Evolutionary conservation across 2,113 vertebrate genomes (phyloP), one percentile per base, ranked within the genome.

Genomic region (Aepyceros melampus): DNA sequence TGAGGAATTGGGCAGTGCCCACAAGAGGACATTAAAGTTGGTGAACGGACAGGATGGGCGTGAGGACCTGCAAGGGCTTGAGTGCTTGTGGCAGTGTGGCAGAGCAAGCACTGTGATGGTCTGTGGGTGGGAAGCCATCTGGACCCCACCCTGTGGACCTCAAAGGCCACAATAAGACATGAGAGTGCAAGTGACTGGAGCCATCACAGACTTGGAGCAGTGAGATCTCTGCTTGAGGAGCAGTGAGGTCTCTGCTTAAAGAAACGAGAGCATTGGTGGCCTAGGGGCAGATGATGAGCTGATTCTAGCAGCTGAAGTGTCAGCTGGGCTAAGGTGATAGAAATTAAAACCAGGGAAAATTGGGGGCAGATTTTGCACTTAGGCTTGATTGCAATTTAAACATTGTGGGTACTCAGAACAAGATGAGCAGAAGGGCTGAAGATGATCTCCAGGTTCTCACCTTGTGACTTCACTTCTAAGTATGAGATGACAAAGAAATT

Each of bases 21-120:
- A 6, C 2, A 90, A 47, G 27, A 14, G 43, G 55, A 67, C 10
- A 15, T 51, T 84, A 43, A 84, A 92, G 23, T 64, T 17, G 29
- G 29, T 81, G 60, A 31, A 29, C 0, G 2, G 3, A 15, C 36
- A 56, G 58, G 4, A 43, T 4, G 3, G 12, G 33, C 9, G 6
- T 49, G 14, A 43, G 14, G 64, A 92, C 25, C 25, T 1, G 0
- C 43, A 83, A 53, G n/a, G 19, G 40, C 1, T n/a, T 0, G 1
- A 45, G 40, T 25, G 11, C 71, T 43, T 17, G 25, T 36, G 45
- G 3, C 19, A 11, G 16, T 19, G 12, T 27, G 40, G n/a, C 6
- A 2, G 79, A 58, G 13, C 58, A 17, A 47, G 25, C 0, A 5
- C 21, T 83, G 12, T 33, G 19, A 25, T 17, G 33, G 71, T 62